Base-by-base conservation (phyloP, 2,113 vertebrate species). In the Cheirogaleus medius region DNA sequence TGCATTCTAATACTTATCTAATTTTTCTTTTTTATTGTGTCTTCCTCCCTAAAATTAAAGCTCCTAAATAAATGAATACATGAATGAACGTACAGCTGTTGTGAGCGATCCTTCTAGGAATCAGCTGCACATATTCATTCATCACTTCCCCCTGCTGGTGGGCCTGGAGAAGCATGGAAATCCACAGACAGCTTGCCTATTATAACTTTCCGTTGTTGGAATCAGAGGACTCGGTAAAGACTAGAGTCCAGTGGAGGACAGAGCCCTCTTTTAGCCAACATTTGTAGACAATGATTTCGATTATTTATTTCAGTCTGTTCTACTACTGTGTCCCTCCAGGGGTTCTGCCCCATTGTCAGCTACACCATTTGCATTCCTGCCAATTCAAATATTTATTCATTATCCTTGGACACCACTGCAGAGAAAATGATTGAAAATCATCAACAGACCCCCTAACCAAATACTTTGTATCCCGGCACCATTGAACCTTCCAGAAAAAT, bases 361-460 rank as follows among this genome's bases (percentile, higher is more conserved):
- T 87, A 73, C 21, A 20, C 60, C 47, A 54, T 52, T 89, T 76
- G 49, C 49, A n/a, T 29, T 39, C 74, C 37, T 95, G 90, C 93
- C 95, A 96, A 84, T 73, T 96, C 88, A 97, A 97, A 98, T 96
- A 95, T 97, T 95, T 95, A 89, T 93, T 88, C 91, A 90, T 76
- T 84, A 52, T 95, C 83, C 63, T 83, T 95, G 91, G 94, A 95
- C 89, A 81, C 37, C 63, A 71, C 13, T 42, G 73, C 97, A 39
- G 54, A 88, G 37, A 60, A 86, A 88, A 90, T 32, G 63, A 86
- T 29, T 89, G 68, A 95, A 97, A 98, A 95, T 73, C 68, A 80
- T 86, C 92, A 64, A 66, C 82, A 90, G 44, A 81, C 74, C 42
- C 34, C 39, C 49, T 60, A 69, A 97, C 91, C 83, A 96, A 95